These are phyloP conservation scores for Leptopilina boulardi DNA, from an alignment of 1,140 invertebrate genomes.

Conservation along the genomic window DNA sequence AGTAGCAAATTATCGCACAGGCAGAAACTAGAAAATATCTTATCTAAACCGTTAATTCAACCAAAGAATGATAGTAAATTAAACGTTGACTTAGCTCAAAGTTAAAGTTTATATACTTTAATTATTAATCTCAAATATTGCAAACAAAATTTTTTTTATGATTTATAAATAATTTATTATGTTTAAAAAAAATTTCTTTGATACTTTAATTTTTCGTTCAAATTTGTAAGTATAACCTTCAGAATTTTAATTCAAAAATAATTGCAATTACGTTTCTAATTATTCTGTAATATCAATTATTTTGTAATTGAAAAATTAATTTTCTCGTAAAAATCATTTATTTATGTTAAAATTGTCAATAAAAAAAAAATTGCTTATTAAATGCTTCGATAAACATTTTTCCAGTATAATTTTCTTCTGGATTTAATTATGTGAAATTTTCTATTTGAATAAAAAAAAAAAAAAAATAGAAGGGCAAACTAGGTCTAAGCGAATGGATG, in stretches of 20 bases:
- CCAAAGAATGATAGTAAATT: conserved; percentile 14
- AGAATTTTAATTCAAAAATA: background rate
- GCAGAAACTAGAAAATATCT: background rate
- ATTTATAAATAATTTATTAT: background rate
- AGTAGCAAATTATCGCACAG: conserved; percentile 15
- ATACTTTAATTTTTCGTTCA: background rate
- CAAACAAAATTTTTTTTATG: background rate
- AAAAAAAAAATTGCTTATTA: no score
- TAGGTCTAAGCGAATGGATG: no score
- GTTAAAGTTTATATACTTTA: background rate
- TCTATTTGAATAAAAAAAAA: no score
- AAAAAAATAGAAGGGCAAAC: no score
- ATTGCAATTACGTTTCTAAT: background rate
- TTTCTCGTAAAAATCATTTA: background rate
- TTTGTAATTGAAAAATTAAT: background rate
- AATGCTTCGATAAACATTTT: no score
- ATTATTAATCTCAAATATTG: background rate
- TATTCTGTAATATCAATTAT: conserved; percentile 9
- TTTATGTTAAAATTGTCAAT: background rate
- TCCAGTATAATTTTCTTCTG: no score
- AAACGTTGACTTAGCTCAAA: background rate
- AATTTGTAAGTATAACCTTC: background rate
- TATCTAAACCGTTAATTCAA: conserved; percentile 14
- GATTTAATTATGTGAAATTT: no score
- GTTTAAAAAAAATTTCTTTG: no score